These are phyloP conservation scores for honey bee (Apis mellifera) DNA, from an alignment of 1,140 invertebrate species.

Conservation along the genomic window Amel_HAv3.1 CM009935.2:5321501-5322000, in stretches of 20 bases:
- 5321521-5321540: too few relatives aligned
- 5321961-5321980: background rate
- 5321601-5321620: background rate
- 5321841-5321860: background rate
- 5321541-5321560: background rate
- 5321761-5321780: background rate
- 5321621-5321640: conserved; percentile 37
- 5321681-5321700: conserved; percentile 52
- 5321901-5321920: background rate
- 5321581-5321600: too few relatives aligned
- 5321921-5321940: background rate
- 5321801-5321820: background rate
- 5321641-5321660: conserved; percentile 32
- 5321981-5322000: background rate
- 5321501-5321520: too few relatives aligned
- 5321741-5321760: conserved; percentile 20
- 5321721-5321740: background rate
- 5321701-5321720: conserved; percentile 42
- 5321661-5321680: background rate
- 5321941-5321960: conserved; percentile 6
- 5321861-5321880: background rate
- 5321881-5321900: background rate
- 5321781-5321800: conserved; percentile 9
- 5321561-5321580: background rate
- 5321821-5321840: background rate